Percentiles rank a stretch among this genome's conserved stretches.
Conservation (phyloP, 92 coral and sea anemone genomes). For the Paragorgia papillata region DNA sequence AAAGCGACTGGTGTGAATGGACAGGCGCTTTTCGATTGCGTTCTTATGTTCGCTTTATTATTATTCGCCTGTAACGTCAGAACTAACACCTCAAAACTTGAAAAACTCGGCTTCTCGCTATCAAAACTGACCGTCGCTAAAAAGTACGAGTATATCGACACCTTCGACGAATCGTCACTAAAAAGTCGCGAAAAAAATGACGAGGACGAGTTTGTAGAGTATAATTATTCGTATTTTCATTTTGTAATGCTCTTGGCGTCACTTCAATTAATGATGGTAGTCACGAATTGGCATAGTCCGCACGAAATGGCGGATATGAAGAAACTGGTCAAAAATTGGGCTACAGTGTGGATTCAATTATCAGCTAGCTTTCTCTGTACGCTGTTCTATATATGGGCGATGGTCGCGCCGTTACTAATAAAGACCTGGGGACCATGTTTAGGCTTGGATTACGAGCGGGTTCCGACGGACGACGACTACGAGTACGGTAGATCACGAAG, state of each 20-base stretch:
- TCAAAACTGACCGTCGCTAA: conserved; percentile 57
- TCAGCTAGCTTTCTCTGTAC: conserved; percentile 92
- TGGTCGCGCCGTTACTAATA: conserved; percentile 84
- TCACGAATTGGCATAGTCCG: conserved; percentile 99
- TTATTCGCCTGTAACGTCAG: conserved; percentile 96
- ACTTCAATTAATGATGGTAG: conserved; percentile 94
- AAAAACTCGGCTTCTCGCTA: conserved; percentile 78
- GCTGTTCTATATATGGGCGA: conserved; percentile 91
- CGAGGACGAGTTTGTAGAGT: conserved; percentile 65
- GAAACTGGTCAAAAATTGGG: conserved; percentile 97
- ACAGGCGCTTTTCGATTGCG: conserved; percentile 90
- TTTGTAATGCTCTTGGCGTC: conserved; percentile 90
- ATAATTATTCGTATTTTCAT: conserved; percentile 91
- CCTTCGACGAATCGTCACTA: neutral
- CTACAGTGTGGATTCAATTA: conserved; percentile 99
- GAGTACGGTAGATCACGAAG: conserved; percentile 30
- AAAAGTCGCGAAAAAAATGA: conserved; percentile 36
- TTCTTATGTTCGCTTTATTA: conserved; percentile 85
- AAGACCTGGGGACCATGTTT: conserved; percentile 90
- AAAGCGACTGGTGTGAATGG: conserved; percentile 96
- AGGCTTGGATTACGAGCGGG: conserved; percentile 77
- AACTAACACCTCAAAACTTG: conserved; percentile 93
- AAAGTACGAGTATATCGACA: neutral
- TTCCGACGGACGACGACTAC: conserved; percentile 36
- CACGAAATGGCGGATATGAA: conserved; percentile 86